phyloP scores from a whole-genome alignment of 2,797 vertebrate species.

The Amphiprion clarkii region DNA sequence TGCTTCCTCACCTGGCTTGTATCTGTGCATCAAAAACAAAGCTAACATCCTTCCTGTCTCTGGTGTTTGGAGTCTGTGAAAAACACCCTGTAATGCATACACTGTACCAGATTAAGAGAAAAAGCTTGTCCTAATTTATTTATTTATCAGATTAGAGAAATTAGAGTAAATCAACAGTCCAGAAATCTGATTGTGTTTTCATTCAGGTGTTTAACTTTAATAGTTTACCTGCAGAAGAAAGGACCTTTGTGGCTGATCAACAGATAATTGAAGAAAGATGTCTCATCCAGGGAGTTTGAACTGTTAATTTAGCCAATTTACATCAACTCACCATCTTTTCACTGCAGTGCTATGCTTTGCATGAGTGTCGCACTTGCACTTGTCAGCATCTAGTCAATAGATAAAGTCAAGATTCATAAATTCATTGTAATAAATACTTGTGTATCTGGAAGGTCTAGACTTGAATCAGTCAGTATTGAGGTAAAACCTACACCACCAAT shows the following conservation, averaged over 20 bases:
- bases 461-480: too few species aligned
- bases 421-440: too few species aligned
- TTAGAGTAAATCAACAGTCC: neutral
- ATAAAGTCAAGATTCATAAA: neutral
- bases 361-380: neutral
- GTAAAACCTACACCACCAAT: neutral
- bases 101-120: too few species aligned
- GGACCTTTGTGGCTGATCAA: neutral
- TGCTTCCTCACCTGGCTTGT: neutral
- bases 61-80: too few species aligned
- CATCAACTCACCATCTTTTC: neutral
- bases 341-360: neutral
- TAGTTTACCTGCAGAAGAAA: neutral
- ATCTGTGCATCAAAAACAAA: too few species aligned
- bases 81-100: too few species aligned
- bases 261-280: neutral
- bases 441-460: too few species aligned
- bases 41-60: too few species aligned
- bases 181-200: neutral
- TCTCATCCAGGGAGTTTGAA: neutral
- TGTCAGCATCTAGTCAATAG: slow-evolving; percentile 5
- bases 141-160: too few species aligned
- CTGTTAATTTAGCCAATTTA: neutral
- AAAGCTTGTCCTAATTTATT: too few species aligned
- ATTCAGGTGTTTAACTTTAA: neutral